Conservation (phyloP, 2,797 vertebrate genomes). For the Xiphophorus birchmanni region DNA sequence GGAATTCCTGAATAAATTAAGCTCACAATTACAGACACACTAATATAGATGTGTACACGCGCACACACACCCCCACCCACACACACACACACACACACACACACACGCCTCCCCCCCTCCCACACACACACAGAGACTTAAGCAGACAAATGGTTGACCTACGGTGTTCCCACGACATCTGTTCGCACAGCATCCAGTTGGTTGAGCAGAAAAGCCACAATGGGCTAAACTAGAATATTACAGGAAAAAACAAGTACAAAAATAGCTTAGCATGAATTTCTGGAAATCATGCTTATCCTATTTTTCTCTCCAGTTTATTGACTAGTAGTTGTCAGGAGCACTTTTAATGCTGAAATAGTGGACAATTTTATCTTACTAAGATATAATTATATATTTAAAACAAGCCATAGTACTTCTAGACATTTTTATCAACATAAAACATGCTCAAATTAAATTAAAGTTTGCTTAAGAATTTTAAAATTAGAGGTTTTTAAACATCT, state of each 20-base stretch:
- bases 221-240: slow-evolving; percentile 35
- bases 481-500: not conserved
- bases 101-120: not conserved
- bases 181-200: slow-evolving; percentile 46
- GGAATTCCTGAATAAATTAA: slow-evolving; percentile 67
- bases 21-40: slow-evolving; percentile 18
- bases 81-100: not conserved
- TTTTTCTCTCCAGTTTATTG: slow-evolving; percentile 19
- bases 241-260: slow-evolving; percentile 41
- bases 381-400: slow-evolving; percentile 11
- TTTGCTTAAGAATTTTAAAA: not conserved
- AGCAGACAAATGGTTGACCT: slow-evolving; percentile 47
- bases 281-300: slow-evolving; percentile 3
- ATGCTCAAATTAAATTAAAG: not conserved
- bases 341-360: not conserved
- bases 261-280: slow-evolving; percentile 28
- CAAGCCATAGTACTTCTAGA: not conserved
- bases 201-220: slow-evolving; percentile 39
- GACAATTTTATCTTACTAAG: not conserved
- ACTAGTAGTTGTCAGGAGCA: slow-evolving; percentile 5
- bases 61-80: slow-evolving; percentile 5
- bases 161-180: slow-evolving; percentile 65
- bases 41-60: not conserved
- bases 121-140: not conserved
- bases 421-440: no score